Evolutionary conservation across 1,140 invertebrate species (phyloP).

Genomic region (Micrasema longulum): DNA sequence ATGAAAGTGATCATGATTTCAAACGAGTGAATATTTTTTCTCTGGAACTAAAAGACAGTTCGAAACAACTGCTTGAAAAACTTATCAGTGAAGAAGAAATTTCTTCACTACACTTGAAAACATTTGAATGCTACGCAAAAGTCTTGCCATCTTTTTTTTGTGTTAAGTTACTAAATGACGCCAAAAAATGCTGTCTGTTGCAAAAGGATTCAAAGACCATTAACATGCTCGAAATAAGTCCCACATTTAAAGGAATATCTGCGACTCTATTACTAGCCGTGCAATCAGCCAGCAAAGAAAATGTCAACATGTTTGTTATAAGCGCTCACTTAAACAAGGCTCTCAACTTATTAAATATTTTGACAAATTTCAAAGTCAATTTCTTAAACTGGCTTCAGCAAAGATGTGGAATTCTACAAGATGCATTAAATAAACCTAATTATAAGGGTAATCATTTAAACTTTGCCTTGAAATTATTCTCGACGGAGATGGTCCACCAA

Average conservation of each 20-base stretch:
- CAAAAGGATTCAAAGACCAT: slow-evolving; percentile 1
- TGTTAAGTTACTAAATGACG: slow-evolving; percentile 26
- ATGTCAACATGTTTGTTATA: slow-evolving; percentile 28
- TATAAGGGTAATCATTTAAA: too few relatives aligned
- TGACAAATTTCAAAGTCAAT: slow-evolving; percentile 37
- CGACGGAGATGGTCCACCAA: neutral
- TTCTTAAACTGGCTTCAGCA: slow-evolving; percentile 35
- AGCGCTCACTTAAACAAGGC: slow-evolving; percentile 43
- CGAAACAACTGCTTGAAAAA: slow-evolving; percentile 30
- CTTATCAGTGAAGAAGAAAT: slow-evolving; percentile 28
- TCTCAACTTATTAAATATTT: slow-evolving; percentile 32
- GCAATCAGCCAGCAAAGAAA: slow-evolving; percentile 23
- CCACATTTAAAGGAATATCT: slow-evolving; percentile 27
- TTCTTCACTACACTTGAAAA: neutral
- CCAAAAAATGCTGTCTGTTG: slow-evolving; percentile 14
- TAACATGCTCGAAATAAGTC: slow-evolving; percentile 35
- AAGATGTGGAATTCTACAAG: slow-evolving; percentile 4
- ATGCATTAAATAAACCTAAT: slow-evolving; percentile 2
- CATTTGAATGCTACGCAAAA: slow-evolving; percentile 31
- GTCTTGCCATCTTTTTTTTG: slow-evolving; percentile 33
- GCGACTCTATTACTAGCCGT: slow-evolving; percentile 19
- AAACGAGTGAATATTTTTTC: slow-evolving; percentile 31
- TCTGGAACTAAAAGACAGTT: slow-evolving; percentile 38
- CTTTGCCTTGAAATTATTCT: slow-evolving; percentile 15
- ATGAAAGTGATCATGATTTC: slow-evolving; percentile 14